A percentile compares a stretch with the other conserved stretches of the same genome.
Conservation (phyloP, 2,888 invertebrate genomes). For the Phasia obesa region DNA sequence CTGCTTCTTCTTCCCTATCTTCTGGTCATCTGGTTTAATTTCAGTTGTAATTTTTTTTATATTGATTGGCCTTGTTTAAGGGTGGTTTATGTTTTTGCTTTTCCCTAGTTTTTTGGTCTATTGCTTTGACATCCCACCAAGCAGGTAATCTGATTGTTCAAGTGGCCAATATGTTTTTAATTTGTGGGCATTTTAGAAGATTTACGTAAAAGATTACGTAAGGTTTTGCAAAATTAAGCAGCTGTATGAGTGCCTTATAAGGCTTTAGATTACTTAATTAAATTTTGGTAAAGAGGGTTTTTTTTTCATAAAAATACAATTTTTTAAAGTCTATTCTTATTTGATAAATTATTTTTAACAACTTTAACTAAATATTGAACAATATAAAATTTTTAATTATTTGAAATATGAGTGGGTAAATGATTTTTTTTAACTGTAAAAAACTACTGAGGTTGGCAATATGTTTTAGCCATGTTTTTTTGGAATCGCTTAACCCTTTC, state of each 20-base stretch:
- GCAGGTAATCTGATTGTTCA: conserved; percentile 78
- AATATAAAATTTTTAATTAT: no score
- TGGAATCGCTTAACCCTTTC: no score
- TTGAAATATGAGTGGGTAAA: no score
- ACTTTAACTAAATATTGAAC: no score
- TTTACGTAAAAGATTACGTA: conserved; percentile 56
- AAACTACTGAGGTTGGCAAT: no score
- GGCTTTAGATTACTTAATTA: conserved; percentile 44
- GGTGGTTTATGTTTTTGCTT: conserved; percentile 49
- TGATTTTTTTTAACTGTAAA: no score
- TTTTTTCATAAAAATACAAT: neutral
- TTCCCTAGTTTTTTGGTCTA: conserved; percentile 10
- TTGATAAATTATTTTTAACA: no score
- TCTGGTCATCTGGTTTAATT: conserved; percentile 40
- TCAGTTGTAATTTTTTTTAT: conserved; percentile 19
- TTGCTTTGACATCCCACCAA: conserved; percentile 71
- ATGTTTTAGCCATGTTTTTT: no score
- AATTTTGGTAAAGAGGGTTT: neutral
- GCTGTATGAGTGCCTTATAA: conserved; percentile 22
- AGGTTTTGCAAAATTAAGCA: conserved; percentile 42
- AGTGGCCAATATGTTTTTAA: conserved; percentile 76
- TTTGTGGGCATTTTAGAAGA: conserved; percentile 77
- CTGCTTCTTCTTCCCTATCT: conserved; percentile 6
- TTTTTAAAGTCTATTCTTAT: no score
- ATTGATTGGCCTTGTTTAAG: conserved; percentile 71